A percentile compares a stretch with the other conserved stretches of the same genome.
Conservation (phyloP, 2,888 invertebrate species). For the Vannuccia rotundouncinata region DNA sequence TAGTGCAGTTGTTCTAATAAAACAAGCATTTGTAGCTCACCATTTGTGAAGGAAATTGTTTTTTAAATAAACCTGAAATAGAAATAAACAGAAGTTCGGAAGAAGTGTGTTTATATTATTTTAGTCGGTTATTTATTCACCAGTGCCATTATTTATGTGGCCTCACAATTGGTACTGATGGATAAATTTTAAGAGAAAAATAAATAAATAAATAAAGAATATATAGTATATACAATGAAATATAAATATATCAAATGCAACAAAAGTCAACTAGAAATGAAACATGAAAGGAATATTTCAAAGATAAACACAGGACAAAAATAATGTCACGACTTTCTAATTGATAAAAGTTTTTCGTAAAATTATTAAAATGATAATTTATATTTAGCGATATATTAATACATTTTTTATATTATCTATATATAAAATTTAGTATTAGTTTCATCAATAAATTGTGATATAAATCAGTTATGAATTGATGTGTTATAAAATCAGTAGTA, state of each 20-base stretch:
- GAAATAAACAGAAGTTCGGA: neutral
- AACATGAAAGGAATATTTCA: neutral
- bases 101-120: constrained; percentile 14
- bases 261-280: neutral
- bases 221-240: constrained; percentile 17
- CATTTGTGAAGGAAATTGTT: constrained; percentile 6
- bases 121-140: constrained; percentile 8
- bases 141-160: too few relatives aligned
- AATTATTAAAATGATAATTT: neutral
- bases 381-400: neutral
- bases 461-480: too few relatives aligned
- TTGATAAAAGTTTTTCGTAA: constrained; percentile 14
- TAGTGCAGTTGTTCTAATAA: neutral
- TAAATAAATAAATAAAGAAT: constrained; percentile 21
- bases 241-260: neutral
- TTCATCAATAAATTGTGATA: neutral
- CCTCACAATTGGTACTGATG: constrained; percentile 2
- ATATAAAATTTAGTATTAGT: neutral
- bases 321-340: neutral
- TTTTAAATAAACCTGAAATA: neutral
- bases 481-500: too few relatives aligned
- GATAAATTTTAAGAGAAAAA: neutral
- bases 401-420: neutral
- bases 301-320: constrained; percentile 18
- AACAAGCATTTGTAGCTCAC: neutral